phyloP scores from a whole-genome alignment of 1,140 invertebrate genomes.

The Latrodectus geometricus region DNA sequence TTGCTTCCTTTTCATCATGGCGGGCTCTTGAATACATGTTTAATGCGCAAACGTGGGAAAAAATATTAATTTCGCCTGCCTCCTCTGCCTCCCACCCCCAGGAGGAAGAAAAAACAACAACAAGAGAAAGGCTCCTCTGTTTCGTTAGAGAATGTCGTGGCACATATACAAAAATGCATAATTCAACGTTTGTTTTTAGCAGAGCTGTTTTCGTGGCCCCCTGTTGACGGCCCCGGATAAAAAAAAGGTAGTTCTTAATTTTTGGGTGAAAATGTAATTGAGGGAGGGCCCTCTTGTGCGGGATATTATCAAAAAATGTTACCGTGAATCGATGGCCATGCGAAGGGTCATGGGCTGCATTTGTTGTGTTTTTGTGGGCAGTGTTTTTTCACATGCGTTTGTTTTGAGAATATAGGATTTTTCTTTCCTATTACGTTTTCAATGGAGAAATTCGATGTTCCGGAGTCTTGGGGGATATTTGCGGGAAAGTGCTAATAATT shows the following conservation, averaged over 20 bases:
- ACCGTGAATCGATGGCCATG: background rate
- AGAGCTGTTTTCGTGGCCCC: background rate
- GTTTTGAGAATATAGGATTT: too few species aligned
- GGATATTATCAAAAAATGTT: conserved; percentile 1
- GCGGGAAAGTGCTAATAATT: too few species aligned
- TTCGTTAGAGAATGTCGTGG: conserved; percentile 16
- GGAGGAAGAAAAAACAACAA: background rate
- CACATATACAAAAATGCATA: conserved; percentile 32
- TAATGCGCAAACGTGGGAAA: conserved; percentile 56
- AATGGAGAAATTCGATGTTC: too few species aligned
- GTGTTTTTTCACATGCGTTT: too few species aligned
- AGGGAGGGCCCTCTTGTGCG: background rate
- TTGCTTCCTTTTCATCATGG: conserved; percentile 43
- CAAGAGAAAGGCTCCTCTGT: background rate
- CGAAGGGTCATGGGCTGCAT: background rate
- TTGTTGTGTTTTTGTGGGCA: background rate
- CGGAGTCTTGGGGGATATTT: too few species aligned
- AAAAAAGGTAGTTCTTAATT: conserved; percentile 31
- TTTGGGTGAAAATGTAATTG: conserved; percentile 24
- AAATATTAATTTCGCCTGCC: conserved; percentile 46
- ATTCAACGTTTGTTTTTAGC: conserved; percentile 46
- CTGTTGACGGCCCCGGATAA: background rate
- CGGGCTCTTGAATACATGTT: conserved; percentile 38
- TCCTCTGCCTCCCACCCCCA: background rate
- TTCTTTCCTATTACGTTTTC: too few species aligned